Base-by-base conservation (phyloP, 2,113 vertebrate genomes). In the Puffinus mauretanicus region DNA sequence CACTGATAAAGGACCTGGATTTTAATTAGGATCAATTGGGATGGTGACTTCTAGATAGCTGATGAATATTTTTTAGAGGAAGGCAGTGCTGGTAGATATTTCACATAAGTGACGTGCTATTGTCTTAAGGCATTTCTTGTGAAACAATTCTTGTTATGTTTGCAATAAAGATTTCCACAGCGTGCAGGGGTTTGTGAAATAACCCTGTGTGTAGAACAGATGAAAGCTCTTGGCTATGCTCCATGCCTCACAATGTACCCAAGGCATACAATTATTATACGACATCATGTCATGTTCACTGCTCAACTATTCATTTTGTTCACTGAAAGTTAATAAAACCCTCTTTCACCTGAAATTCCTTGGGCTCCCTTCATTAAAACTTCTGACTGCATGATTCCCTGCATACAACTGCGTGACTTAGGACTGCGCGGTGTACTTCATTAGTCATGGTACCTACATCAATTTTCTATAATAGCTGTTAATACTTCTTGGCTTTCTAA, bases 401-500 rank as follows among this genome's bases (percentile, higher is more conserved):
- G 78, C 75, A 80, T 71, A 93, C 87, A 79, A 70, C 67, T 54
- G 81, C 16, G 49, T 92, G 83, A 95, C 96, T 96, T 86, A 73
- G 88, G 71, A 66, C 86, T 86, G 92, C 9, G 5, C 42, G 4
- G 65, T 66, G 75, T 67, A 96, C 95, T 96, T 97, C 94, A 96
- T 96, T 95, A 97, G 97, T 92, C 76, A 97, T 69, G 91, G 95
- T 82, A 95, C 93, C 86, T 66, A 81, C 93, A 96, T 95, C 90
- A 92, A 88, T 97, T 97, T 97, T 96, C 96, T 91, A 6, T 69
- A 96, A 93, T 73, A 85, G 88, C 85, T 97, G 64, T 71, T 95
- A 96, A 32, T 86, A 87, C 64, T 86, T 90, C 96, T 95, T 92
- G 83, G 70, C 90, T 91, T 93, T 86, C 92, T 73, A 94, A 88